phyloP scores from a whole-genome alignment of 2,113 vertebrate genomes.

The Mormyrus iriodes region DNA sequence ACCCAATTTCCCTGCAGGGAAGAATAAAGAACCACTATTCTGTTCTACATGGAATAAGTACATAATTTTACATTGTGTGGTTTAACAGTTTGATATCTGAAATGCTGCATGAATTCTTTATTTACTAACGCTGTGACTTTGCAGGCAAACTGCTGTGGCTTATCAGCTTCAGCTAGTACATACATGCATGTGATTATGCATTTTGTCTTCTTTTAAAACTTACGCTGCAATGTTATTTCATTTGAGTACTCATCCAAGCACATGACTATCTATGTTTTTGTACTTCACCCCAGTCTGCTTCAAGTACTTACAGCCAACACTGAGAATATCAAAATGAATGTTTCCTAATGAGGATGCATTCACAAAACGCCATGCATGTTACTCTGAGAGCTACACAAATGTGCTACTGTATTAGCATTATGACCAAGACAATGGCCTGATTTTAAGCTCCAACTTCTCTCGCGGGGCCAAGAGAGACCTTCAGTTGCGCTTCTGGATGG shows the following conservation, averaged over 20 bases:
- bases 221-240: not conserved
- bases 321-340: not conserved
- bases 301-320: not conserved
- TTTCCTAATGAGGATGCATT: not conserved
- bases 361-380: not conserved
- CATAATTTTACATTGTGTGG: not conserved
- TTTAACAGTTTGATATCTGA: not conserved
- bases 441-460: not conserved
- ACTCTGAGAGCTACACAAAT: not conserved
- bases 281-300: not conserved
- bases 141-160: not conserved
- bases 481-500: not conserved
- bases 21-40: not conserved
- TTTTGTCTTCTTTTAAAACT: not conserved
- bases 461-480: not conserved
- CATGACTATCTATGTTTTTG: not conserved
- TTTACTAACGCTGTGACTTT: not conserved
- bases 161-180: not conserved
- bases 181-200: not conserved
- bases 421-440: too few species aligned
- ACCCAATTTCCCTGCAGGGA: not conserved
- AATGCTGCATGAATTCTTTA: not conserved
- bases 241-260: not conserved
- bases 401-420: too few species aligned
- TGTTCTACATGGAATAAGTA: slow-evolving; percentile 7